Evolutionary conservation across 2,113 vertebrate genomes (phyloP), one percentile per base, ranked within the genome.

Genomic region (Brachypteracias leptosomus): DNA sequence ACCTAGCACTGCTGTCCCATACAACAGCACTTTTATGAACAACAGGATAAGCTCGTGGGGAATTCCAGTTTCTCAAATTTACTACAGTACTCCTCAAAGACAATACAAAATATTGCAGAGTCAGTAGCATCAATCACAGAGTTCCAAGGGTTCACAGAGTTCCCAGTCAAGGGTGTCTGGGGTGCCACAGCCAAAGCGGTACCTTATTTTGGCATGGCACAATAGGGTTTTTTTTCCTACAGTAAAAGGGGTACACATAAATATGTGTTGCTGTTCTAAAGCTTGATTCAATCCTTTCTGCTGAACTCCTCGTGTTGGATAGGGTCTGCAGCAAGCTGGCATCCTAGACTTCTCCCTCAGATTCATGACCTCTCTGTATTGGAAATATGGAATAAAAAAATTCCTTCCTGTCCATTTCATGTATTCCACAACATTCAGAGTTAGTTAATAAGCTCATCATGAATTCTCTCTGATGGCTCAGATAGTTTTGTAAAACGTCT

Each of bases 211-310:
- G 44, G 21, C 26, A 52, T 7, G 20, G 52, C 36, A 70, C 18
- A 52, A 28, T 8, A 6, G 5, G 15, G 10, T 1, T 1, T 0
- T 7, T 47, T 49, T 36, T 42, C 10, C 12, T 65, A 20, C 11
- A 42, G 22, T 40, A 52, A 78, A 85, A 78, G 8, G 13, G 2
- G 21, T 65, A 28, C 24, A 82, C 16, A 51, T 20, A 72, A 89
- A 88, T 29, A 42, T 4, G 11, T 0, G 2, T 4, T 61, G 66
- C 44, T 88, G 16, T 40, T 89, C 36, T 63, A n/a, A 70, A 31
- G 16, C 18, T 14, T 31, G 33, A 90, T 54, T 65, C 28, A 62
- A 35, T 31, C 61, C 55, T 85, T 85, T 72, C 44, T 33, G 28
- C 3, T 33, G 26, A 83, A 76, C 20, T 76, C 31, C 29, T 79